phyloP scores from a whole-genome alignment of 2,797 vertebrate species.

The Clamator glandarius region DNA sequence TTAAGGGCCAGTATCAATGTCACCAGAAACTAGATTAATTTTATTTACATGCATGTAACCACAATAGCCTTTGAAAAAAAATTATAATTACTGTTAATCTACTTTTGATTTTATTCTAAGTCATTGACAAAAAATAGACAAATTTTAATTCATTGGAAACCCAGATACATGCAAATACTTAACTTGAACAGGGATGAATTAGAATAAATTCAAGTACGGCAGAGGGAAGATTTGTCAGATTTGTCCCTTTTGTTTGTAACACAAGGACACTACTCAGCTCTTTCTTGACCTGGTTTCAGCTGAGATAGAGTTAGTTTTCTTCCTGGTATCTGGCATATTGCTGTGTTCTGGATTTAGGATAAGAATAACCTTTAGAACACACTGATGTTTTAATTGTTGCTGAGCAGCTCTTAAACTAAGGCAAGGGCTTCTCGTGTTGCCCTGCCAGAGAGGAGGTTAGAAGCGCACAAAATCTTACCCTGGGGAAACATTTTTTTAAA shows the following conservation, averaged over 20 bases:
- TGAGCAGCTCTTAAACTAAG: no score
- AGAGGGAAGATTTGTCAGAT: not conserved
- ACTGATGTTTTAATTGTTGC: no score
- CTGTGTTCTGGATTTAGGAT: no score
- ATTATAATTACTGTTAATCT: not conserved
- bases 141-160: not conserved
- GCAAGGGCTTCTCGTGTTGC: no score
- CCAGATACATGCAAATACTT: not conserved
- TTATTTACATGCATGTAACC: not conserved
- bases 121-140: no score
- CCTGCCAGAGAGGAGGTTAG: no score
- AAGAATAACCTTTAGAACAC: no score
- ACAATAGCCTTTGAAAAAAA: not conserved
- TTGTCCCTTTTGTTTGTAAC: not conserved
- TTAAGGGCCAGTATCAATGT: no score
- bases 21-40: not conserved
- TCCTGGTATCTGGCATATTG: no score
- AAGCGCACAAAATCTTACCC: no score
- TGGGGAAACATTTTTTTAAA: not conserved
- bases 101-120: no score
- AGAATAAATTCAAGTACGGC: not conserved
- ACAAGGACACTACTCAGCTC: not conserved
- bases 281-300: not conserved
- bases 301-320: no score
- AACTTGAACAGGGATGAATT: not conserved